Base-by-base conservation (phyloP, 2,113 vertebrate genomes). In the Cyprinodon tularosa region DNA sequence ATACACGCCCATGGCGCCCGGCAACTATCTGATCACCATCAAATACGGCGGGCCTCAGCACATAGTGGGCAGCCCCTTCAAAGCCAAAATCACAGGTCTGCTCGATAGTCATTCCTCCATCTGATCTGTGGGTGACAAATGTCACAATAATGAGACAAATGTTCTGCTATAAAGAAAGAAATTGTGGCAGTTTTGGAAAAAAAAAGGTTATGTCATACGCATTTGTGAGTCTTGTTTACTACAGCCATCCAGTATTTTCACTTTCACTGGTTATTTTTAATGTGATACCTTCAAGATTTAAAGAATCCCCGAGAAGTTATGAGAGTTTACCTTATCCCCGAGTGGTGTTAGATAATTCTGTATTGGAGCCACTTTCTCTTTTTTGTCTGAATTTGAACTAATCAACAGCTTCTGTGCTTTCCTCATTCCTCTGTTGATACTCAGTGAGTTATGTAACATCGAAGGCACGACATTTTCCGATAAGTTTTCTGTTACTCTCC, bases 11-110 rank as follows among this genome's bases (percentile, higher is more conserved):
- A 99, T 98, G 97, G 98, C 98, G 0, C 98, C 98, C 0, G 98
- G 98, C 44, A 99, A 94, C 94, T 99, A 99, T 95, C 96, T 99
- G 89, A 98, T 99, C 87, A 95, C 96, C 91, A 97, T 99, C 90
- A 99, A 97, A 89, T 99, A 98, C 0, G 97, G 97, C 0, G 98
- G 97, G 0, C 98, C 97, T 2, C 96, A 97, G 89, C 98, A 99
- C 93, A 97, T 99, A 0, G 97, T 98, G 40, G 97, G 98, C 81
- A 99, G 97, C 84, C 98, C 97, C 9, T 99, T 99, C 94, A 99
- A 99, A 92, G 97, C 97, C 75, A 98, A 96, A 90, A 95, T 99
- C 91, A 98, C 97, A 91, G 98, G 98, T 99, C 87, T 84, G 91
- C 50, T 59, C 39, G 17, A 76, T 82, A 84, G 61, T 85, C 76